Conservation (phyloP, 2,888 invertebrate genomes). For the Scotopteryx bipunctaria region DNA sequence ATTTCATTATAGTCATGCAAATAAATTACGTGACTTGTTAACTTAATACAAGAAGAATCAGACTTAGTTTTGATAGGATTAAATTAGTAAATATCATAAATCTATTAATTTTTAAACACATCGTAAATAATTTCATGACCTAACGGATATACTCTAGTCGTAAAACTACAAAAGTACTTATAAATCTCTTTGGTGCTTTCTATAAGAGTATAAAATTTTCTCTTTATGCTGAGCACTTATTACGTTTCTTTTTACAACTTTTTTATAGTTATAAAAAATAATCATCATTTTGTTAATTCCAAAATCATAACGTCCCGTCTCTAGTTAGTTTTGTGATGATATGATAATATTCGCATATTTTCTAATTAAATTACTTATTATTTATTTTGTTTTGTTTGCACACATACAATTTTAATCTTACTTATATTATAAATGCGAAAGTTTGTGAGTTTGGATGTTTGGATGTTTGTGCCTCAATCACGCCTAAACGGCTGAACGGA, state of each 20-base stretch:
- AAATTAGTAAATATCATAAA: slow-evolving; percentile 35
- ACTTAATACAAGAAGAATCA: slow-evolving; percentile 18
- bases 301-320: no score
- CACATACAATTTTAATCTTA: no score
- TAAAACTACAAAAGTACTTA: slow-evolving; percentile 29
- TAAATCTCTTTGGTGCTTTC: slow-evolving; percentile 27
- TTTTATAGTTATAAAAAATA: slow-evolving; percentile 23
- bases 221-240: slow-evolving; percentile 24
- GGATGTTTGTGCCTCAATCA: no score
- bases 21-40: slow-evolving; percentile 27
- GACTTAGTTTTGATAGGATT: slow-evolving; percentile 33
- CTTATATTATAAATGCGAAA: no score
- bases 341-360: slow-evolving; percentile 10
- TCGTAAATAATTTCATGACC: slow-evolving; percentile 33
- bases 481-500: no score
- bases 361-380: slow-evolving; percentile 8
- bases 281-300: slow-evolving; percentile 22
- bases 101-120: slow-evolving; percentile 29
- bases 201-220: slow-evolving; percentile 27
- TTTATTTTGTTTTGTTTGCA: slow-evolving; percentile 14
- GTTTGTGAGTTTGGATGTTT: no score
- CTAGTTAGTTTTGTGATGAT: slow-evolving; percentile 15
- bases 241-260: slow-evolving; percentile 12
- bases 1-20: slow-evolving; percentile 22
- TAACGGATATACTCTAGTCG: slow-evolving; percentile 18